Conservation (phyloP, 2,888 invertebrate genomes). For the Chydorus sphaericus region DNA sequence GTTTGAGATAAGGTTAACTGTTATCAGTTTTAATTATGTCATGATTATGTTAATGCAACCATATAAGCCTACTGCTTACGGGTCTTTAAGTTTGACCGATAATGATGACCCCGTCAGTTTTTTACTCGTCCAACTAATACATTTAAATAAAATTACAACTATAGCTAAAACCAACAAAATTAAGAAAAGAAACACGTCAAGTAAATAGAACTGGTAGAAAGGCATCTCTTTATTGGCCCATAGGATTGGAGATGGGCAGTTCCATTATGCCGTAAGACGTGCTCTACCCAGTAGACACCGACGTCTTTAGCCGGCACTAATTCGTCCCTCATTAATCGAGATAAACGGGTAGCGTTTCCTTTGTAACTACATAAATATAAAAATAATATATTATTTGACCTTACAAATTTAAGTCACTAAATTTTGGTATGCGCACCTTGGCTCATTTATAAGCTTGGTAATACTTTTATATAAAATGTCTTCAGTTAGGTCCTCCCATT, state of each 20-base stretch:
- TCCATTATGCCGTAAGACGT: neutral
- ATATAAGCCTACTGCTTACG: too few species aligned
- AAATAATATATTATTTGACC: neutral
- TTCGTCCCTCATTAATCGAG: neutral
- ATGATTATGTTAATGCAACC: too few species aligned
- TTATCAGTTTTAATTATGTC: too few species aligned
- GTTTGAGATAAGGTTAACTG: too few species aligned
- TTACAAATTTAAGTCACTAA: too few species aligned
- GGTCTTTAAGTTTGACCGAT: too few species aligned
- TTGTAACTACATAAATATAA: neutral
- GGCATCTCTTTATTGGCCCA: neutral
- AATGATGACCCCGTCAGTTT: too few species aligned
- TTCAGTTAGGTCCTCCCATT: neutral
- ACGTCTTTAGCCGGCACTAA: neutral
- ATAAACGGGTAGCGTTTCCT: neutral
- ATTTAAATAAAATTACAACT: neutral
- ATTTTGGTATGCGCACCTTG: neutral
- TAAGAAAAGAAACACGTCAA: neutral
- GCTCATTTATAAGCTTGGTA: neutral
- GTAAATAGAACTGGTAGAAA: neutral
- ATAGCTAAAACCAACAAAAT: neutral
- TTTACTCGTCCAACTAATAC: neutral
- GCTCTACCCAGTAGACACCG: neutral
- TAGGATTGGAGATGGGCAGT: neutral
- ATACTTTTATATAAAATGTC: neutral